phyloP scores from a whole-genome alignment of 2,797 vertebrate species.

The Arnoldichthys spilopterus region DNA sequence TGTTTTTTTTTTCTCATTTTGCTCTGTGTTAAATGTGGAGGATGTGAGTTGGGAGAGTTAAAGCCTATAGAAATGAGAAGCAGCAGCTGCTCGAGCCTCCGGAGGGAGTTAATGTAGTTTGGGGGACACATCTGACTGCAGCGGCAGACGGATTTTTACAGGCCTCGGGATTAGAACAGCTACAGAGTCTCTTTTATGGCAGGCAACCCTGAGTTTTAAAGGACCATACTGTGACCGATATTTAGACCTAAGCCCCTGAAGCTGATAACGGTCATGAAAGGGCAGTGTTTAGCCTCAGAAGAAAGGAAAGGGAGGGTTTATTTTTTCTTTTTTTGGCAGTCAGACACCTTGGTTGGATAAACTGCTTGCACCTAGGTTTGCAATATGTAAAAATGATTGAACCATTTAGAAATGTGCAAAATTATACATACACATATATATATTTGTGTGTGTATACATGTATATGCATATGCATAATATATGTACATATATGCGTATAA shows the following conservation, averaged over 20 bases:
- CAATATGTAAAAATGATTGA: slow-evolving; percentile 34
- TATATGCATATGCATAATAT: no score
- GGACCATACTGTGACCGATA: slow-evolving; percentile 82
- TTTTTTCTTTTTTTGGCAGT: slow-evolving; percentile 69
- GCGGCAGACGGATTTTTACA: slow-evolving; percentile 75
- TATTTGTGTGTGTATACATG: no score
- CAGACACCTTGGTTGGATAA: slow-evolving; percentile 65
- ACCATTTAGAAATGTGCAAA: neutral
- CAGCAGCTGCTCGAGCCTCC: slow-evolving; percentile 67
- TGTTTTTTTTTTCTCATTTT: no score
- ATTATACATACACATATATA: neutral
- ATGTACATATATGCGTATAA: no score
- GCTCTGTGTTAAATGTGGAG: slow-evolving; percentile 71
- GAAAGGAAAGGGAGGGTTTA: slow-evolving; percentile 55
- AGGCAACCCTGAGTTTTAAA: slow-evolving; percentile 74
- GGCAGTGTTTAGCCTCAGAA: slow-evolving; percentile 72
- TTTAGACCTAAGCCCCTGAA: slow-evolving; percentile 81
- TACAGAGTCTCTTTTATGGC: slow-evolving; percentile 80
- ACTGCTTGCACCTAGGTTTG: slow-evolving; percentile 52
- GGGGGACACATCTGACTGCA: slow-evolving; percentile 73
- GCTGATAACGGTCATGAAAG: slow-evolving; percentile 82
- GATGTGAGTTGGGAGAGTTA: slow-evolving; percentile 63
- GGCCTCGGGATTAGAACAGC: slow-evolving; percentile 79
- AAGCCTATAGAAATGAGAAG: slow-evolving; percentile 71
- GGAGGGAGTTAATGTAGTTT: slow-evolving; percentile 76